Conservation (phyloP, 2,888 invertebrate genomes). For the Brassicogethes aeneus region DNA sequence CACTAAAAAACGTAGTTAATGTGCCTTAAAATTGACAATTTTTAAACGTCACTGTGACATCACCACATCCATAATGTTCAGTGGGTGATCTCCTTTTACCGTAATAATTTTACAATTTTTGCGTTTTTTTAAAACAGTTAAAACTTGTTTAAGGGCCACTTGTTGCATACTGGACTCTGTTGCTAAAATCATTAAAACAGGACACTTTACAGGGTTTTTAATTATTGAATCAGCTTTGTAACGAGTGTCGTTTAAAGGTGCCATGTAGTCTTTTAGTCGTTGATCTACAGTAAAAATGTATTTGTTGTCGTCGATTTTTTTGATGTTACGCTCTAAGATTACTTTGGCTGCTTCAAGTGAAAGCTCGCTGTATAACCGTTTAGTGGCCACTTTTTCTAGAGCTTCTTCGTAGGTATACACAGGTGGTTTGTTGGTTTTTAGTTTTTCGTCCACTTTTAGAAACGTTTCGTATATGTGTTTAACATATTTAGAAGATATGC, state of each 20-base stretch:
- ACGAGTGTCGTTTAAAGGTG: constrained; percentile 31
- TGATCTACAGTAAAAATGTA: constrained; percentile 50
- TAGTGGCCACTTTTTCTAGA: constrained; percentile 40
- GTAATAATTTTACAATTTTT: neutral
- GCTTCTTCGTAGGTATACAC: constrained; percentile 43
- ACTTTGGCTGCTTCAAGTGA: constrained; percentile 42
- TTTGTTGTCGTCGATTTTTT: constrained; percentile 36
- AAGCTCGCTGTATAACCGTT: constrained; percentile 35
- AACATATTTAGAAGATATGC: constrained; percentile 28
- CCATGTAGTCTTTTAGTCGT: constrained; percentile 39
- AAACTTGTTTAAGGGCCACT: neutral
- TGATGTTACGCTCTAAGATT: constrained; percentile 43
- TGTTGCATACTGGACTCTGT: neutral
- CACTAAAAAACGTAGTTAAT: too few relatives aligned
- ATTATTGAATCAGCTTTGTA: constrained; percentile 10
- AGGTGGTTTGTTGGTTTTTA: constrained; percentile 22
- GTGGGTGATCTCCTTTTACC: neutral
- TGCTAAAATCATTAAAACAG: neutral
- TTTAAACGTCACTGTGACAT: too few relatives aligned
- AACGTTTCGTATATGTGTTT: constrained; percentile 35
- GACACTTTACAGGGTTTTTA: neutral
- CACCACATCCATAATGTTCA: too few relatives aligned
- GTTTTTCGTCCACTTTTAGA: constrained; percentile 27
- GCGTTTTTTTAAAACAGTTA: neutral
- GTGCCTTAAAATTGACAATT: too few relatives aligned